These are phyloP conservation scores for Ophiodon elongatus DNA, from an alignment of 2,113 vertebrate species.

Conservation along the genomic window DNA sequence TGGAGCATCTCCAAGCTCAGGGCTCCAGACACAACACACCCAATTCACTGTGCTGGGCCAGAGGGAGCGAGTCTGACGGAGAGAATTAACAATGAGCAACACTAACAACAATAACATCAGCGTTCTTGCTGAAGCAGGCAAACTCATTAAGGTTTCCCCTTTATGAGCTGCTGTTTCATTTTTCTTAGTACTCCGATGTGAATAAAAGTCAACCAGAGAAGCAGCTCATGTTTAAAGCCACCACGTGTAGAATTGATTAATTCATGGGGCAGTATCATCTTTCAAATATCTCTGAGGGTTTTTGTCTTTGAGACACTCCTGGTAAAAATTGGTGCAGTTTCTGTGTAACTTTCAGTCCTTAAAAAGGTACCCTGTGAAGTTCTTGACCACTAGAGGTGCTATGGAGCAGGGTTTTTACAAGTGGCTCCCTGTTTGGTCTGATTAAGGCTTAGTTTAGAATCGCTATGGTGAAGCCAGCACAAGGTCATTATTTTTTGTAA, in stretches of 20 bases:
- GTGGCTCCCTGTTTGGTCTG: neutral
- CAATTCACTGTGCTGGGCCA: constrained; percentile 20
- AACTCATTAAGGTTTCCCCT: constrained; percentile 24
- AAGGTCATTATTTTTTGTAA: too few species aligned
- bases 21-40: constrained; percentile 73
- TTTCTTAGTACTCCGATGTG: neutral
- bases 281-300: neutral
- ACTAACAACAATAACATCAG: constrained; percentile 29
- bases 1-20: constrained; percentile 69
- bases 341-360: too few species aligned
- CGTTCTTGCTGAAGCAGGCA: neutral
- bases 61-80: constrained; percentile 1
- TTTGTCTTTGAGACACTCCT: neutral
- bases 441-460: too few species aligned
- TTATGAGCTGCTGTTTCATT: neutral
- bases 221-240: neutral
- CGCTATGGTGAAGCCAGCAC: too few species aligned
- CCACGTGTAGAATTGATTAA: neutral
- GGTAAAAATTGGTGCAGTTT: neutral
- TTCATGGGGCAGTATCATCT: neutral
- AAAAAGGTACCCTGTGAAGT: too few species aligned
- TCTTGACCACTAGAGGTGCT: neutral
- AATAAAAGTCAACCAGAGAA: neutral
- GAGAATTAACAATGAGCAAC: constrained; percentile 44
- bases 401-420: neutral